These are phyloP conservation scores for Myopa testacea DNA, from an alignment of 2,888 invertebrate species.

Conservation along the genomic window DNA sequence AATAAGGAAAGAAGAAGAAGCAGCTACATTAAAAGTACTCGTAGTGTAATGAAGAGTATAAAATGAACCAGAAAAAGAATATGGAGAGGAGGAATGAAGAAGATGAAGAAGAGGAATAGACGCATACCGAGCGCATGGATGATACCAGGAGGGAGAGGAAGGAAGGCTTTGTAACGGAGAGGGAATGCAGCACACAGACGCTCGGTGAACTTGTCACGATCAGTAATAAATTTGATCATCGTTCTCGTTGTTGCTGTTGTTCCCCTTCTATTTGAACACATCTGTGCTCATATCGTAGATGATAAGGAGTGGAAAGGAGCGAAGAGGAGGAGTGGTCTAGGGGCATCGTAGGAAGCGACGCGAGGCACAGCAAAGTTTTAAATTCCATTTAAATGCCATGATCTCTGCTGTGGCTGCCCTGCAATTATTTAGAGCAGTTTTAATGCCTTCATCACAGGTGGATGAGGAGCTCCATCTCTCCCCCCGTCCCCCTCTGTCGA, in stretches of 20 bases:
- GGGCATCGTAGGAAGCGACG: not conserved
- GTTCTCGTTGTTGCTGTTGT: not conserved
- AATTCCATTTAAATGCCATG: too few relatives aligned
- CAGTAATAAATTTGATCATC: slow-evolving; percentile 13
- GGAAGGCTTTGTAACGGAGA: too few relatives aligned
- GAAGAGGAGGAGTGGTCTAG: not conserved
- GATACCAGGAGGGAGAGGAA: too few relatives aligned
- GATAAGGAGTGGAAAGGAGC: too few relatives aligned
- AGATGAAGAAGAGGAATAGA: too few relatives aligned
- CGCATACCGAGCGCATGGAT: too few relatives aligned
- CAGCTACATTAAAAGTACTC: not conserved
- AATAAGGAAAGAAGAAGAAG: not conserved
- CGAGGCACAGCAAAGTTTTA: not conserved
- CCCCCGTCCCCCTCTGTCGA: not conserved
- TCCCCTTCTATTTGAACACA: slow-evolving; percentile 7
- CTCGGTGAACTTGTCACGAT: slow-evolving; percentile 15
- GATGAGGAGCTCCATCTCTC: not conserved
- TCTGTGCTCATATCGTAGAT: too few relatives aligned
- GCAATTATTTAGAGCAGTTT: slow-evolving; percentile 25
- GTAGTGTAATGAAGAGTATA: not conserved
- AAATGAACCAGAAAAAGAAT: not conserved
- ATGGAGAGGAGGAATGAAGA: too few relatives aligned
- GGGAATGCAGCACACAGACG: not conserved
- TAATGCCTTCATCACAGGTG: not conserved
- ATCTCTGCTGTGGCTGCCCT: not conserved